Evolutionary conservation across 2,113 vertebrate genomes (phyloP).

Genomic region (Pterocles gutturalis): DNA sequence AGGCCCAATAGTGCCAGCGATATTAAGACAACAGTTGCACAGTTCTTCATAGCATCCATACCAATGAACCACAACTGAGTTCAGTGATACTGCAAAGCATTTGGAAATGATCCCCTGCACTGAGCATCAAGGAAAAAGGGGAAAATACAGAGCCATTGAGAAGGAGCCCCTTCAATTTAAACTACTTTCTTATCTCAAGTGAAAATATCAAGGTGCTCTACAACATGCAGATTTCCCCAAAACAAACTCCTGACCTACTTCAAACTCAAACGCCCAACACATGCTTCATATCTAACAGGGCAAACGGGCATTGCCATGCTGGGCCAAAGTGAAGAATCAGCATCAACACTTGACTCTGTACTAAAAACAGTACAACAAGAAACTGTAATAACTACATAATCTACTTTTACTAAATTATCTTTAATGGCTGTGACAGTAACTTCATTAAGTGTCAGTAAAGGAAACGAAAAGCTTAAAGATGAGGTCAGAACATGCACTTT

Average conservation of each 20-base stretch:
- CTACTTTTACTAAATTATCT: conserved; percentile 10
- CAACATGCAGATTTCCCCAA: not conserved
- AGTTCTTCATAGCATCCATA: not conserved
- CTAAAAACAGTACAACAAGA: not conserved
- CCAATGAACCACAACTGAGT: not conserved
- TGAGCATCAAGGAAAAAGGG: not conserved
- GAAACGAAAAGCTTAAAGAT: conserved; percentile 35
- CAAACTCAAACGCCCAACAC: not conserved
- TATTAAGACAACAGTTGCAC: not conserved
- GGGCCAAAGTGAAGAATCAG: not conserved
- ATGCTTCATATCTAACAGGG: not conserved
- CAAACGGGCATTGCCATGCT: not conserved
- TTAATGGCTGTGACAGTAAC: conserved; percentile 25
- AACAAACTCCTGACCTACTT: not conserved
- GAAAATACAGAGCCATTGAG: not conserved
- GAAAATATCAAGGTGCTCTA: not conserved
- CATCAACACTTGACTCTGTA: not conserved
- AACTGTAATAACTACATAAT: conserved; percentile 5
- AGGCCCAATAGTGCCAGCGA: not conserved
- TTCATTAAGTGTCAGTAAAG: conserved; percentile 46
- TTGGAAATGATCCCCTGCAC: not conserved
- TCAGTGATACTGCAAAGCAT: not conserved
- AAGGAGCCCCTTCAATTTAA: not conserved
- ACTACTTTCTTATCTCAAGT: not conserved
- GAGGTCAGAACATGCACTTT: conserved; percentile 31